These are phyloP conservation scores for Galerucella pusilla DNA, from an alignment of 2,888 invertebrate species.

Conservation along the genomic window DNA sequence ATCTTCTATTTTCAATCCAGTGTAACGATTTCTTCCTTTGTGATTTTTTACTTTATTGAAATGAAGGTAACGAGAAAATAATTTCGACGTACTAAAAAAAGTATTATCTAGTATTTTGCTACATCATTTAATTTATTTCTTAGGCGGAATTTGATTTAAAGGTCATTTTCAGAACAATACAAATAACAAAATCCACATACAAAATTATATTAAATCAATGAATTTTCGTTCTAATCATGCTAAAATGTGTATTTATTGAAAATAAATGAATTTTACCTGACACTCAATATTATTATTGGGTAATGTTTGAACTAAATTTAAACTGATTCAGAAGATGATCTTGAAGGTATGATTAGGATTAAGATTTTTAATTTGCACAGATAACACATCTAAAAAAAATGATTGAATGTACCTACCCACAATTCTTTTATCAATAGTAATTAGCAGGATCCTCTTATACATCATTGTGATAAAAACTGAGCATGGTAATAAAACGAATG, in stretches of 20 bases:
- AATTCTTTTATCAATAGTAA: conserved; percentile 22
- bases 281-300: neutral
- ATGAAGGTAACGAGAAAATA: neutral
- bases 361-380: conserved; percentile 26
- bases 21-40: too few relatives aligned
- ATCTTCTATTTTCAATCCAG: too few relatives aligned
- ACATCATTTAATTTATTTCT: conserved; percentile 11
- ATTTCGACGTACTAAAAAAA: conserved; percentile 13
- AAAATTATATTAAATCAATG: too few relatives aligned
- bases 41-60: too few relatives aligned
- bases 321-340: neutral
- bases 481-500: conserved; percentile 24
- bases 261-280: too few relatives aligned
- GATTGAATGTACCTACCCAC: neutral
- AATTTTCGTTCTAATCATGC: too few relatives aligned
- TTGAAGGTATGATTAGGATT: conserved; percentile 22
- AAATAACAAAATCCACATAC: neutral
- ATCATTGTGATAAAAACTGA: conserved; percentile 40
- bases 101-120: conserved; percentile 15
- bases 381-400: neutral
- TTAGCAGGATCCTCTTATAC: conserved; percentile 32
- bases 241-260: too few relatives aligned
- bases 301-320: too few relatives aligned
- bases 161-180: neutral
- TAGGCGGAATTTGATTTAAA: neutral